Conservation (phyloP, 2,113 vertebrate species). For the Hemiprocne comata region DNA sequence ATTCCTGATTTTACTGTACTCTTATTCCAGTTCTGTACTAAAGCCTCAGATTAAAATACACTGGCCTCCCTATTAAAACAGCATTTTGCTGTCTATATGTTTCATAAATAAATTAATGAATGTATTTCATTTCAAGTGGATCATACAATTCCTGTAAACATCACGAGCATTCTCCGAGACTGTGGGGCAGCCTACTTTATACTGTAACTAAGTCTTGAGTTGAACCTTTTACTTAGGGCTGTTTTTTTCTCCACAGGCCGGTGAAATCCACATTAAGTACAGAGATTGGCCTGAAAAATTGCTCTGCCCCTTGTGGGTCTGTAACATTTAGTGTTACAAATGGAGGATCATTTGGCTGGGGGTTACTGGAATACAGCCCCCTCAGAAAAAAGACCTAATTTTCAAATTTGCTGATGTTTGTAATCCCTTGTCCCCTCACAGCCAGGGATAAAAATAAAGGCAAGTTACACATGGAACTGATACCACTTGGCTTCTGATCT, state of each 20-base stretch:
- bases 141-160: neutral
- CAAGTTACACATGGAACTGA: neutral
- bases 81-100: neutral
- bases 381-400: neutral
- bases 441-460: conserved; percentile 6
- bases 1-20: neutral
- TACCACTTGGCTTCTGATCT: neutral
- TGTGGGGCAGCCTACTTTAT: neutral
- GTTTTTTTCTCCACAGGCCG: neutral
- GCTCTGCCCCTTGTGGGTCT: neutral
- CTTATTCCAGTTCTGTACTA: neutral
- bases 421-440: neutral
- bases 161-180: neutral
- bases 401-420: conserved; percentile 8
- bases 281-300: conserved; percentile 37
- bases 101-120: neutral
- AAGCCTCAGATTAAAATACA: neutral
- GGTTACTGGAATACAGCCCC: conserved; percentile 8
- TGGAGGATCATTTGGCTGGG: neutral
- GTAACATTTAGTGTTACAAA: conserved; percentile 16
- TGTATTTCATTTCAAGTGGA: neutral
- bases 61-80: neutral
- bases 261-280: neutral
- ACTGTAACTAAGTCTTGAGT: neutral
- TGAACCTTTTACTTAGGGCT: neutral